Evolutionary conservation across 2,797 vertebrate genomes (phyloP), one percentile per base, ranked within the genome.

Genomic region (Arctocebus calabarensis): DNA sequence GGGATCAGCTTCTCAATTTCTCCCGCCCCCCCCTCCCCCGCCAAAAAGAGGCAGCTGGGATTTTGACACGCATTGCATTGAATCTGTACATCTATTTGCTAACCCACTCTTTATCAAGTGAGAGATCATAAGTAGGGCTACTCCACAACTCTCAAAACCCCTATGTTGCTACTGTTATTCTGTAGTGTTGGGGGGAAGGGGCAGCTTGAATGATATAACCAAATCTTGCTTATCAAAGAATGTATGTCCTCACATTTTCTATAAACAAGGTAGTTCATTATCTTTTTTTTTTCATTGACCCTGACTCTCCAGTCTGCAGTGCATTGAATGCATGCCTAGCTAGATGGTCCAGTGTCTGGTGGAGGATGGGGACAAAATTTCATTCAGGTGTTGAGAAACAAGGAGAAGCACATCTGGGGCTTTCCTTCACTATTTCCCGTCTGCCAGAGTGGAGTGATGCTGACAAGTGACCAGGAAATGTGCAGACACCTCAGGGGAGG

Each of bases 101-200:
- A 20, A 32, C 1, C 52, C 43, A 75, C 11, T 77, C 85, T 82
- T 93, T n/a, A 66, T 52, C 43, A 77, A 43, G 52, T 40, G 73
- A 66, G 34, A 37, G 90, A 82, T 16, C 73, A 29, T 23, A 84
- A 62, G 12, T 40, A 55, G 27, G n/a, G 16, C 59, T 88, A 4
- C n/a, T 59, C 85, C 27, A 48, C 52, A 88, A 96, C n/a, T 20
- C 48, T 48, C 78, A 61, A 82, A 91, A 64, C 34, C 16, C 32
- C 20, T 48, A 17, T 73, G 19, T 22, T 40, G 40, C 32, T n/a
- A 27, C 23, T 86, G 43, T 7, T 40, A 4, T 29, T 79, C 14
- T 59, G 1, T 8, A 64, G 68, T 25, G 16, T 68, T 1, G 17
- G 3, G 8, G 20, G 4, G 1, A 17, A 2, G 37, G 5, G 1